A percentile compares a stretch with the other conserved stretches of the same genome.
Evolutionary conservation across 2,797 vertebrate genomes (phyloP).

Genomic region (Pogoniulus pusillus): DNA sequence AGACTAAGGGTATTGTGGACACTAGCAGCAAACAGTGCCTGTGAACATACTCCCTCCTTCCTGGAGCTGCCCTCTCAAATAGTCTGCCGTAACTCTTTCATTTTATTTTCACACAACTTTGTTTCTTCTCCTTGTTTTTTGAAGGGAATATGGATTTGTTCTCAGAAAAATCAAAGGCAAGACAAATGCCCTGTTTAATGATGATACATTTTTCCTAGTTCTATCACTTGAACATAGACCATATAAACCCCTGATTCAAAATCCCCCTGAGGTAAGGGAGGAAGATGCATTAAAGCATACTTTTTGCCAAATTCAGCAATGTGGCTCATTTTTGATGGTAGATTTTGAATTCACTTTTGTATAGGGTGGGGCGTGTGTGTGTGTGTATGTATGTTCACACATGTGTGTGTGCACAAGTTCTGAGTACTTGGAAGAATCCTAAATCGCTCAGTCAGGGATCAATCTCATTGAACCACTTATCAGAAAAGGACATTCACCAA

Average conservation of each 20-base stretch:
- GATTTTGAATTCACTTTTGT: not conserved
- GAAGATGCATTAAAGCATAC: not conserved
- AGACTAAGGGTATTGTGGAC: constrained; percentile 35
- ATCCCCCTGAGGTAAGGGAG: not conserved
- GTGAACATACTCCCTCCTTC: not conserved
- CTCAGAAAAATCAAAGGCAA: not conserved
- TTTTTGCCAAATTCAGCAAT: constrained; percentile 20
- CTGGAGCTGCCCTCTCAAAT: not conserved
- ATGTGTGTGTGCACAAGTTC: not conserved
- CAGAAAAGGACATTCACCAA: constrained; percentile 2
- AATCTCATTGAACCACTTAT: not conserved
- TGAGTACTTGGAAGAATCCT: not conserved
- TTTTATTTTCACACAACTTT: constrained; percentile 10
- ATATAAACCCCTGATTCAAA: not conserved
- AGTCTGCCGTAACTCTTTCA: not conserved
- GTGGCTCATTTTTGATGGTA: not conserved
- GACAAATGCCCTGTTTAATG: constrained; percentile 12
- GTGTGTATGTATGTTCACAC: not conserved
- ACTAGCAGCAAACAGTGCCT: constrained; percentile 31
- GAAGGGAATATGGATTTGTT: not conserved
- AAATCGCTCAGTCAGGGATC: not conserved
- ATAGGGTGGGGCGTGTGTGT: not conserved
- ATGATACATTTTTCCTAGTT: not conserved
- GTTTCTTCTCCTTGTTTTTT: constrained; percentile 15
- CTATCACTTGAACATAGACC: not conserved